These are phyloP conservation scores for Alosa alosa DNA, from an alignment of 2,113 vertebrate species.

Conservation along the genomic window DNA sequence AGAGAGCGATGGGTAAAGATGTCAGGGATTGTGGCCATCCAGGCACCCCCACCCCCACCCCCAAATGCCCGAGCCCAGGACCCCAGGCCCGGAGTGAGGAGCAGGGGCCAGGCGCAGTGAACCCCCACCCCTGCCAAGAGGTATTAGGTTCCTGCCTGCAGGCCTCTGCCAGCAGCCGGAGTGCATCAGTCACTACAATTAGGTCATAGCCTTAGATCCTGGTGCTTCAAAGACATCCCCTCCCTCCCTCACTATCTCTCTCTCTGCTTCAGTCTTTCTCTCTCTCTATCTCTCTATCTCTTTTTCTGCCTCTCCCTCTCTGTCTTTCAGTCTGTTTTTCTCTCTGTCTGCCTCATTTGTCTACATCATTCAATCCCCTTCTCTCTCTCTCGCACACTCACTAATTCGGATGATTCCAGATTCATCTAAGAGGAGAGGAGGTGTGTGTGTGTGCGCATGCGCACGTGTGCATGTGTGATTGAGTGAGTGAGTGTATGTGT, in stretches of 20 bases:
- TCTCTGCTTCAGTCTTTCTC: conserved; percentile 25
- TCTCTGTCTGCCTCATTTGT: not conserved
- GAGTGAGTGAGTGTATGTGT: not conserved
- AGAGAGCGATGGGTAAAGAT: conserved; percentile 61
- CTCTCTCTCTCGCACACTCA: not conserved
- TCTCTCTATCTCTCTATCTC: conserved; percentile 32
- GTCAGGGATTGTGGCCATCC: conserved; percentile 61
- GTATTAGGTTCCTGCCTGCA: conserved; percentile 56
- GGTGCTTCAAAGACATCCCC: conserved; percentile 47
- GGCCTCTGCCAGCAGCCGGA: conserved; percentile 64
- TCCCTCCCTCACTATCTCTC: conserved; percentile 48
- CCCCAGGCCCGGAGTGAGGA: conserved; percentile 28
- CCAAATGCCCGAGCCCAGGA: not conserved
- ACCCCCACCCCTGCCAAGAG: conserved; percentile 48
- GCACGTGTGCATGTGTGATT: not conserved
- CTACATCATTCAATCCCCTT: not conserved
- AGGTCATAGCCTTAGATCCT: conserved; percentile 68
- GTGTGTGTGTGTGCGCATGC: not conserved
- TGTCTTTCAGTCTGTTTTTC: conserved; percentile 22
- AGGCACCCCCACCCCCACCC: conserved; percentile 43
- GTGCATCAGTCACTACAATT: conserved; percentile 73
- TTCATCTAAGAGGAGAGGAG: not conserved
- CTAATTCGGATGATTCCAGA: not conserved
- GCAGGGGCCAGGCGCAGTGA: conserved; percentile 42
- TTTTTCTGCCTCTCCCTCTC: conserved; percentile 26